phyloP scores from a whole-genome alignment of 2,113 vertebrate species.

The Callipepla californica region DNA sequence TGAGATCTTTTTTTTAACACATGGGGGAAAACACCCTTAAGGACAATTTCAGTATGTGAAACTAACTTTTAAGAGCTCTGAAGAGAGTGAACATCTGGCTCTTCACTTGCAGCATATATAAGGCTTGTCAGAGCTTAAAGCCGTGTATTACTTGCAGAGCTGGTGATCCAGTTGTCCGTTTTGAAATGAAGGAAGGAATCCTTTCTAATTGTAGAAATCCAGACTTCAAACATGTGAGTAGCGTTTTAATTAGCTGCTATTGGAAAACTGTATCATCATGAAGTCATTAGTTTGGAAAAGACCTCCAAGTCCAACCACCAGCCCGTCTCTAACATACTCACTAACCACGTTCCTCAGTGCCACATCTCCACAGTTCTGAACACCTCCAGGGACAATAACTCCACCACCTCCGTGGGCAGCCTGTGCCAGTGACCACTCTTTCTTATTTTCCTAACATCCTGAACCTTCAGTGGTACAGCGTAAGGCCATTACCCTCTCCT shows the following conservation, averaged over 20 bases:
- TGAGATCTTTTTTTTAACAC: neutral
- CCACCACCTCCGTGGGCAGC: too few species aligned
- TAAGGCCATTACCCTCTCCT: too few species aligned
- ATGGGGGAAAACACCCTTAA: neutral
- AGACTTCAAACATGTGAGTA: neutral
- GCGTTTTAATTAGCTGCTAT: neutral
- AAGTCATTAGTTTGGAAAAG: too few species aligned
- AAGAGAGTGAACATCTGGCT: slow-evolving; percentile 48
- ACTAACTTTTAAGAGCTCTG: slow-evolving; percentile 27
- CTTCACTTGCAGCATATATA: neutral
- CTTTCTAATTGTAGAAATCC: neutral
- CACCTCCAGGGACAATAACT: too few species aligned
- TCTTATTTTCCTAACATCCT: too few species aligned
- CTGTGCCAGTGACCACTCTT: too few species aligned
- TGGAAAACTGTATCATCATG: neutral
- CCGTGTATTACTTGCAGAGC: neutral
- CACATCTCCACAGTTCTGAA: too few species aligned
- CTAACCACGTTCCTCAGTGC: too few species aligned
- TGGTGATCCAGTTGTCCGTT: neutral
- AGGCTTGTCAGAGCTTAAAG: slow-evolving; percentile 2
- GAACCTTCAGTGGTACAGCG: too few species aligned
- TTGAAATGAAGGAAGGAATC: neutral
- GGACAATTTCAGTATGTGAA: slow-evolving; percentile 31
- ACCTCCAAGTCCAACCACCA: too few species aligned
- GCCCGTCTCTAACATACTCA: too few species aligned